Evolutionary conservation across 2,113 vertebrate genomes (phyloP).

Genomic region (Thalassoma bifasciatum): DNA sequence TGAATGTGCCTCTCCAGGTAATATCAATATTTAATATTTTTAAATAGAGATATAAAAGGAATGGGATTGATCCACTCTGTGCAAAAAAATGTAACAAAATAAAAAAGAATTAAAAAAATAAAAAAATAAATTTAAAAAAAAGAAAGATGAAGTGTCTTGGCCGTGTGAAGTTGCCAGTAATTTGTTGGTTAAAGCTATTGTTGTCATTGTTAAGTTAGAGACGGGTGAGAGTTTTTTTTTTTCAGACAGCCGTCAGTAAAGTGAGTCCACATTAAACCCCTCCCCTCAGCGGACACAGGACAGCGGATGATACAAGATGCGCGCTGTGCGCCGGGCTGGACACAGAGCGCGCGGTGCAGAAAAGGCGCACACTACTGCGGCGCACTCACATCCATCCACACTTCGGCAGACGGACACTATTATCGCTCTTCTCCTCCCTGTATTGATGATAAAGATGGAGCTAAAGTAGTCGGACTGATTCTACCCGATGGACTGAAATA

Average conservation of each 20-base stretch:
- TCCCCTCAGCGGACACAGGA: conserved; percentile 50
- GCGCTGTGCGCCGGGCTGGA: conserved; percentile 9
- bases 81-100: no score
- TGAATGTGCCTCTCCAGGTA: no score
- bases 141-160: no score
- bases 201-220: no score
- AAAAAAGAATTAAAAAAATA: no score
- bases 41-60: no score
- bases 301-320: conserved; percentile 50
- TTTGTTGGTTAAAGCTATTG: no score
- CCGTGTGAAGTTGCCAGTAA: not conserved
- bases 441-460: conserved; percentile 50
- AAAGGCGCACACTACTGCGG: conserved; percentile 2
- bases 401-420: not conserved
- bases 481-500: conserved; percentile 21
- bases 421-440: not conserved
- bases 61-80: no score
- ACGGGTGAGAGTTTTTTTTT: no score
- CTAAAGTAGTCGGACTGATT: conserved; percentile 26
- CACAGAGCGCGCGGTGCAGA: conserved; percentile 21
- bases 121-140: no score
- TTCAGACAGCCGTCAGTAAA: not conserved
- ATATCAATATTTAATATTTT: no score
- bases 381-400: not conserved
- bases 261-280: conserved; percentile 32